Conservation (phyloP, 2,113 vertebrate species). For the Pterocles burchelli region DNA sequence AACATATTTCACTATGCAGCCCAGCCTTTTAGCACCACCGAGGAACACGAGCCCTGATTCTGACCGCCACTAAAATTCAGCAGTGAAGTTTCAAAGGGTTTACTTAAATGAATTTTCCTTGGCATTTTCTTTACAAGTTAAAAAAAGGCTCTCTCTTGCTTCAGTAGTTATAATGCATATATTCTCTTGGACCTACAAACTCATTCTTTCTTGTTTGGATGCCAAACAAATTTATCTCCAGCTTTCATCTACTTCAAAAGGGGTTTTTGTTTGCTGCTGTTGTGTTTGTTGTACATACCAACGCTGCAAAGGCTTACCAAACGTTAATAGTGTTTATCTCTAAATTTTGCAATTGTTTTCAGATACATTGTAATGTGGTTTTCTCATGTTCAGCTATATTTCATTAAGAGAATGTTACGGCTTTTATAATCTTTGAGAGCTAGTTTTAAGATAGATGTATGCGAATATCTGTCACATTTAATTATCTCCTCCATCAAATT, state of each 20-base stretch:
- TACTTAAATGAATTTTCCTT: conserved; percentile 18
- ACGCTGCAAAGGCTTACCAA: conserved; percentile 50
- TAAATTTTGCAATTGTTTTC: conserved; percentile 65
- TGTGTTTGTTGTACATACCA: background rate
- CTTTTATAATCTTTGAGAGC: conserved; percentile 73
- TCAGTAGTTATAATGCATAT: background rate
- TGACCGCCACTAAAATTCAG: background rate
- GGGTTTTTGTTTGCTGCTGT: background rate
- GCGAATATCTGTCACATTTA: conserved; percentile 72
- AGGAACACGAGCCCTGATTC: background rate
- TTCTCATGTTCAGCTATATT: conserved; percentile 62
- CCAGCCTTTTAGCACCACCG: background rate
- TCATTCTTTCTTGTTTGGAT: conserved; percentile 14
- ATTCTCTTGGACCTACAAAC: conserved; percentile 3
- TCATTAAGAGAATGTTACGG: conserved; percentile 62
- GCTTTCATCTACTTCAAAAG: conserved; percentile 53
- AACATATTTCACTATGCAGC: background rate
- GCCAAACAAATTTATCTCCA: conserved; percentile 44
- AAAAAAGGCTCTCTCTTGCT: conserved; percentile 18
- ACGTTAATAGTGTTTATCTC: conserved; percentile 74
- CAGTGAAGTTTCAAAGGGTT: background rate
- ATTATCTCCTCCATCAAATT: conserved; percentile 74
- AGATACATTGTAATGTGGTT: conserved; percentile 55
- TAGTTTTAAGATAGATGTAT: conserved; percentile 73
- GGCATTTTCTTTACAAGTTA: background rate